Percentiles rank a stretch among this genome's conserved stretches.
phyloP scores from a whole-genome alignment of 2,797 vertebrate genomes.

The Sebastes minor region DNA sequence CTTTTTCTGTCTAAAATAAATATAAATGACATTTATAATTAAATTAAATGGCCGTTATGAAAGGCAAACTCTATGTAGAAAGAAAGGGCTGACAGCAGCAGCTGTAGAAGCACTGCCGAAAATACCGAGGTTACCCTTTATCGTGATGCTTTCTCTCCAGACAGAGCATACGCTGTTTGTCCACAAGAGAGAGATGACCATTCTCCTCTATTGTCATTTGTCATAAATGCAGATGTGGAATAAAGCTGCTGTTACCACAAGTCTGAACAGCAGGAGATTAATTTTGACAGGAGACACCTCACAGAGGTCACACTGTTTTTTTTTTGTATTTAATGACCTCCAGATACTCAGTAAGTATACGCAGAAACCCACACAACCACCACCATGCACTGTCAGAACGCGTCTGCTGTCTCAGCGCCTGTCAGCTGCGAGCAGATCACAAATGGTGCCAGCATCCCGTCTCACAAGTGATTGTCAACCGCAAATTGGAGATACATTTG shows the following conservation, averaged over 20 bases:
- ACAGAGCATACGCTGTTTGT: neutral
- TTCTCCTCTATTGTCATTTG: neutral
- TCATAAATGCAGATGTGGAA: neutral
- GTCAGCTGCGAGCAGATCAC: conserved; percentile 1
- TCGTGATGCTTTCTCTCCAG: too few species aligned
- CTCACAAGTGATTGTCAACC: neutral
- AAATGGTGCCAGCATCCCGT: neutral
- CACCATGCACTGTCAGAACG: neutral
- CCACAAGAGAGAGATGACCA: neutral
- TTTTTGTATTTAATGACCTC: neutral
- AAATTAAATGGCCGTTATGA: too few species aligned
- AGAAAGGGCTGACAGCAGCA: too few species aligned
- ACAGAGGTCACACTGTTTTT: neutral
- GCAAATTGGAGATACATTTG: neutral
- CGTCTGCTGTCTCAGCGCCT: conserved; percentile 7
- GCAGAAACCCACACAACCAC: neutral
- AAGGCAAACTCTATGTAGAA: too few species aligned
- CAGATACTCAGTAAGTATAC: neutral
- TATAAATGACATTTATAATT: too few species aligned
- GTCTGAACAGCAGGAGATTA: neutral
- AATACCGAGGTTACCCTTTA: too few species aligned
- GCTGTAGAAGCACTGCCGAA: too few species aligned
- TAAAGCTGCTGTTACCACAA: neutral
- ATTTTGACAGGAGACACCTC: neutral
- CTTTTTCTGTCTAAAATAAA: too few species aligned